Conservation (phyloP, 2,888 invertebrate species). For the Drosophila stalkeri region DNA sequence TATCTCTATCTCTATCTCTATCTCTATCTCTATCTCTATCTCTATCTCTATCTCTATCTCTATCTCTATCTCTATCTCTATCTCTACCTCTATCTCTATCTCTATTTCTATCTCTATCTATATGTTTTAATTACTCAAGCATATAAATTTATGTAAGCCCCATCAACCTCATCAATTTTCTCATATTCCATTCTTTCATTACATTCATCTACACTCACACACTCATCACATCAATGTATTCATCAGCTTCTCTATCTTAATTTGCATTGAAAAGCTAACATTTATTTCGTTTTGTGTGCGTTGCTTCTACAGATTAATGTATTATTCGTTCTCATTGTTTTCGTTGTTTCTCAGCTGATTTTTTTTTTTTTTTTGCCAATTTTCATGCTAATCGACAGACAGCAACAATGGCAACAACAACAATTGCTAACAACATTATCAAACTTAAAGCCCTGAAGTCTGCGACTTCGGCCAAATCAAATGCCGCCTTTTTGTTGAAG, state of each 20-base stretch:
- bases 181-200: slow-evolving; percentile 8
- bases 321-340: slow-evolving; percentile 40
- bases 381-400: slow-evolving; percentile 58
- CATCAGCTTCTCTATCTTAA: background rate
- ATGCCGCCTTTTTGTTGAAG: slow-evolving; percentile 26
- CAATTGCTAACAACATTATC: slow-evolving; percentile 44
- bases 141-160: background rate
- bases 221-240: background rate
- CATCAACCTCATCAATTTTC: background rate
- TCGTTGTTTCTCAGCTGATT: slow-evolving; percentile 19
- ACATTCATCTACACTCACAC: slow-evolving; percentile 5
- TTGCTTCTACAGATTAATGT: slow-evolving; percentile 5
- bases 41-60: background rate
- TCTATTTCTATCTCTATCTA: background rate
- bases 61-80: background rate
- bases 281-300: slow-evolving; percentile 1
- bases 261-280: background rate
- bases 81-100: background rate
- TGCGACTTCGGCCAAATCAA: slow-evolving; percentile 35
- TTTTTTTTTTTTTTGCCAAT: slow-evolving; percentile 34
- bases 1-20: background rate
- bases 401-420: slow-evolving; percentile 25
- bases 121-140: background rate
- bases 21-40: background rate
- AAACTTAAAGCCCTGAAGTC: slow-evolving; percentile 63